phyloP scores from a whole-genome alignment of 2,888 invertebrate species.

The Xestobium rufovillosum region DNA sequence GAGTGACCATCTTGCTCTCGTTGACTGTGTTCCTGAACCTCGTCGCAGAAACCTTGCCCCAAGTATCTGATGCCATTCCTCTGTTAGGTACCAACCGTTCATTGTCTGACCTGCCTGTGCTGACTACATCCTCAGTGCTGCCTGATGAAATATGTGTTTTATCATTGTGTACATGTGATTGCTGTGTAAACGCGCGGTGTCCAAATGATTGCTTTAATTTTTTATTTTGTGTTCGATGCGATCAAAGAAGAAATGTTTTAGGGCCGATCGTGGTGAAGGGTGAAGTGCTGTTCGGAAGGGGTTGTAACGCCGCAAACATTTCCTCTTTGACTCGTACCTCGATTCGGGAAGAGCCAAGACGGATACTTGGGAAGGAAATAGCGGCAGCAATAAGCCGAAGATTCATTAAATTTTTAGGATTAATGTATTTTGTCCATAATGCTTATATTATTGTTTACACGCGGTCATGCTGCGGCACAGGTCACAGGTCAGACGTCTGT shows the following conservation, averaged over 20 bases:
- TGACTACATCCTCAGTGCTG: slow-evolving; percentile 44
- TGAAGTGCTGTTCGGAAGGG: slow-evolving; percentile 31
- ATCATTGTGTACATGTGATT: slow-evolving; percentile 42
- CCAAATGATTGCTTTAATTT: slow-evolving; percentile 23
- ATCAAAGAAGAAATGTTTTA: slow-evolving; percentile 45
- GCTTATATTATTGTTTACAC: slow-evolving; percentile 7
- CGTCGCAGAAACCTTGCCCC: slow-evolving; percentile 99
- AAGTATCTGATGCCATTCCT: slow-evolving; percentile 99
- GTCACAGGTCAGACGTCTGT: slow-evolving; percentile 53
- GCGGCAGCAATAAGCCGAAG: background rate
- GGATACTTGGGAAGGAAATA: slow-evolving; percentile 41
- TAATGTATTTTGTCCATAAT: background rate
- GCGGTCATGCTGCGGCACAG: slow-evolving; percentile 35
- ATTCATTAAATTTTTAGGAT: background rate
- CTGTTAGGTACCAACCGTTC: slow-evolving; percentile 81
- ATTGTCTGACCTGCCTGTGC: slow-evolving; percentile 47
- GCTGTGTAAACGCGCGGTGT: slow-evolving; percentile 40
- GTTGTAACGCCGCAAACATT: slow-evolving; percentile 39
- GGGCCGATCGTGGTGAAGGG: slow-evolving; percentile 33
- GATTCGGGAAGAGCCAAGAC: slow-evolving; percentile 37
- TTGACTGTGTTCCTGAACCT: slow-evolving; percentile 99
- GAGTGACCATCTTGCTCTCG: slow-evolving; percentile 98
- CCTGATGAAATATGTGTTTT: slow-evolving; percentile 43
- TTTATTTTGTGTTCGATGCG: slow-evolving; percentile 28
- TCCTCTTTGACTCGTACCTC: slow-evolving; percentile 41